A percentile compares a stretch with the other conserved stretches of the same genome.
These are phyloP conservation scores for Drosophila novamexicana DNA, from an alignment of 1,140 invertebrate species.

Conservation along the genomic window DNA sequence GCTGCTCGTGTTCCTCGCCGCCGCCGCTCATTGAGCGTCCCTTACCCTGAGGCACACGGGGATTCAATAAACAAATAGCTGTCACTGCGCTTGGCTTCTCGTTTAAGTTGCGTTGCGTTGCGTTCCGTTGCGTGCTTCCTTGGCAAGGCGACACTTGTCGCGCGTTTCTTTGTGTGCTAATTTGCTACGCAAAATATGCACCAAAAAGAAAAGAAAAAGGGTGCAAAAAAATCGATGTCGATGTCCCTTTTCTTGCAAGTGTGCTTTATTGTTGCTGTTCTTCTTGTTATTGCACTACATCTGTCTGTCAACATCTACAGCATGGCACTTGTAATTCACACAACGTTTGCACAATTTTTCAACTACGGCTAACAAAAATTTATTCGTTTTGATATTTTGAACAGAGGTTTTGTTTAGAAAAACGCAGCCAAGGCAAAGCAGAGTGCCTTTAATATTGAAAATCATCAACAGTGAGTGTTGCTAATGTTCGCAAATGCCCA, in stretches of 20 bases:
- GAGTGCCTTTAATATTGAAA: constrained; percentile 69
- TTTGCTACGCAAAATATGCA: constrained; percentile 52
- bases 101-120: neutral
- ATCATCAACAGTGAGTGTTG: constrained; percentile 59
- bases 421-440: constrained; percentile 48
- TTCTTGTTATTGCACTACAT: neutral
- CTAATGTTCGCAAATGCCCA: constrained; percentile 2
- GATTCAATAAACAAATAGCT: constrained; percentile 22
- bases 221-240: constrained; percentile 80
- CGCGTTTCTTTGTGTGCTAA: constrained; percentile 52
- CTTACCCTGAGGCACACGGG: constrained; percentile 1
- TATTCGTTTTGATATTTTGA: constrained; percentile 37
- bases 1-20: constrained; percentile 57
- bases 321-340: constrained; percentile 12
- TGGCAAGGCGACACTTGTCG: constrained; percentile 27
- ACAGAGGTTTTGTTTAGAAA: constrained; percentile 51
- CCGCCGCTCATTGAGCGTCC: constrained; percentile 61
- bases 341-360: constrained; percentile 19
- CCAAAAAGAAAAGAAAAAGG: constrained; percentile 53
- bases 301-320: constrained; percentile 8
- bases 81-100: neutral
- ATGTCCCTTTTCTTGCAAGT: constrained; percentile 60
- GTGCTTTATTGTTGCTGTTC: constrained; percentile 13
- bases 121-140: constrained; percentile 10
- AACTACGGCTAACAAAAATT: constrained; percentile 39